Evolutionary conservation across 1,140 invertebrate genomes (phyloP), one percentile per base, ranked within the genome.

Genomic region (Platyura marginata): DNA sequence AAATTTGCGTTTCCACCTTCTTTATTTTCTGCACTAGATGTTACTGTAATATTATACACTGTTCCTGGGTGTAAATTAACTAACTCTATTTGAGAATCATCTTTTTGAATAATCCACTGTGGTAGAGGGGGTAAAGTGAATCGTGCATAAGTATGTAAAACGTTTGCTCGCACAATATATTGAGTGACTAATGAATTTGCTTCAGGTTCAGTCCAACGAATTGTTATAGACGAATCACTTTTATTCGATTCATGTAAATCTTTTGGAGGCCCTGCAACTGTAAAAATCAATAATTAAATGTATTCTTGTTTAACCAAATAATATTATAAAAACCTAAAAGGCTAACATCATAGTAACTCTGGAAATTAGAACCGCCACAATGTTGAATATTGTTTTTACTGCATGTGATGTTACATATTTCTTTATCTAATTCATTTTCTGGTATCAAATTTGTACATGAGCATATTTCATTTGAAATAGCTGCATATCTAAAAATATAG

Each of bases 61-160:
- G 79, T 80, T 6, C 78, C 81, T 1, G 81, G 77, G 41, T 77
- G 70, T 3, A 88, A 56, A 46, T 72, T 74, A 40, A 67, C 64
- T 1, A 83, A 49, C 42, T 70, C 65, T 11, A 63, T 61, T 13
- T 59, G 51, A 38, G 11, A 5, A 34, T 65, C 68, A 5, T 51
- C 57, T 48, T 64, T 68, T 23, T 64, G 57, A 2, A 72, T 61
- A 40, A 59, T 57, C 59, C 68, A 71, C 49, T 60, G 53, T 1
- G 51, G 52, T 21, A 53, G 54, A 1, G 43, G 43, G 2, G 57
- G 55, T 9, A 51, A 43, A 0, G 53, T 49, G 22, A 49, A 37
- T 1, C 49, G 48, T 5, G 69, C 59, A 47, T 58, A 71, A 1
- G 68, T 68, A 44, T 63, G 51, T 1, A 68, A 23, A 2, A 69